Evolutionary conservation across 2,888 invertebrate species (phyloP).

Genomic region (Hipparchia semele): DNA sequence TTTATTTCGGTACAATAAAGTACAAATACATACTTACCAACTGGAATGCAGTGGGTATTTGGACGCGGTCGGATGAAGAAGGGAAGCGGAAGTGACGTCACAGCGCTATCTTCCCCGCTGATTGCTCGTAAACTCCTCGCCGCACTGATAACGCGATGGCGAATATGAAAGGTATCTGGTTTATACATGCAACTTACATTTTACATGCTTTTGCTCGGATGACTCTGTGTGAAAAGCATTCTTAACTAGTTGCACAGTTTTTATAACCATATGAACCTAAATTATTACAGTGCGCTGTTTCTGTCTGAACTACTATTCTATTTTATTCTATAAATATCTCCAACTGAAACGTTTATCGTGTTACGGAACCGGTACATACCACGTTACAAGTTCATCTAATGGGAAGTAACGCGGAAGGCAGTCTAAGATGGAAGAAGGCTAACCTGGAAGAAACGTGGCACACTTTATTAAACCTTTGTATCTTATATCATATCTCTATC

Average conservation of each 20-base stretch:
- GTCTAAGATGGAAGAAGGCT: too few species aligned
- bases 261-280: neutral
- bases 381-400: too few species aligned
- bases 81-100: constrained; percentile 61
- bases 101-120: constrained; percentile 57
- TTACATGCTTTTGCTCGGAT: neutral
- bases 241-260: neutral
- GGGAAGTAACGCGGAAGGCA: too few species aligned
- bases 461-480: too few species aligned
- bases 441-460: too few species aligned
- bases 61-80: constrained; percentile 46
- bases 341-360: too few species aligned
- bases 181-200: neutral
- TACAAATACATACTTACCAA: neutral
- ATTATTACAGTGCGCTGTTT: too few species aligned
- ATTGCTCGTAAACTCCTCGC: constrained; percentile 63
- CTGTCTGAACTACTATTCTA: too few species aligned
- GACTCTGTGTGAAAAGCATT: neutral
- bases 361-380: too few species aligned
- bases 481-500: too few species aligned
- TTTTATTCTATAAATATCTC: too few species aligned
- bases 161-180: constrained; percentile 31
- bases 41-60: constrained; percentile 12
- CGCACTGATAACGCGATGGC: constrained; percentile 32
- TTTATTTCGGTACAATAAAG: neutral